Percentiles rank a stretch among this genome's conserved stretches.
Evolutionary conservation across 2,888 invertebrate genomes (phyloP).

Genomic region (Trypoxylon attenuatum): DNA sequence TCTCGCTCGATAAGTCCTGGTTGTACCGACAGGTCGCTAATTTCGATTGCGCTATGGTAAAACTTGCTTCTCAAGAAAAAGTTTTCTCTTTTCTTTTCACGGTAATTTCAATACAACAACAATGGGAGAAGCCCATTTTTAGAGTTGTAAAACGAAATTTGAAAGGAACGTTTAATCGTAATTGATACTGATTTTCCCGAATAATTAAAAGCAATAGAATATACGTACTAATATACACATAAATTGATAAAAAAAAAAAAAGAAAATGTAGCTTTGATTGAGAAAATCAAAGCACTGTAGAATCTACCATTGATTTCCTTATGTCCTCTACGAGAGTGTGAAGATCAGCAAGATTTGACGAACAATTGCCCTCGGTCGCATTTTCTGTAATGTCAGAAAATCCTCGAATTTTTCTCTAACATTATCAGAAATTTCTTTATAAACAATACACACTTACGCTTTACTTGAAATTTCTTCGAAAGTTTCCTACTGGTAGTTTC

Average conservation of each 20-base stretch:
- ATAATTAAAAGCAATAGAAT: too few relatives aligned
- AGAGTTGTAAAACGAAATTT: too few relatives aligned
- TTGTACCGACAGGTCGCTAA: slow-evolving; percentile 59
- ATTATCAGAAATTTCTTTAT: neutral
- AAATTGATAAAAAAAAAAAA: neutral
- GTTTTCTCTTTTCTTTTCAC: slow-evolving; percentile 8
- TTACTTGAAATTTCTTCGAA: slow-evolving; percentile 18
- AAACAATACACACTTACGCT: neutral
- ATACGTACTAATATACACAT: too few relatives aligned
- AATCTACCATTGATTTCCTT: slow-evolving; percentile 42
- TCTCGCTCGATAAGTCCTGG: slow-evolving; percentile 46
- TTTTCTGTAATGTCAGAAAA: slow-evolving; percentile 14
- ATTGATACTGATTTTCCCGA: too few relatives aligned
- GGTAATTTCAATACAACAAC: too few relatives aligned
- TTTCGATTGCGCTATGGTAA: slow-evolving; percentile 53
- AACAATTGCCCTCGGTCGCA: slow-evolving; percentile 5
- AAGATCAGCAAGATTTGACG: slow-evolving; percentile 9
- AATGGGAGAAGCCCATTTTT: too few relatives aligned
- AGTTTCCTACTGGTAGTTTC: too few relatives aligned
- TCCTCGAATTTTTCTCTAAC: neutral
- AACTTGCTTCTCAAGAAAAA: slow-evolving; percentile 46
- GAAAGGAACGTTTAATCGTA: too few relatives aligned
- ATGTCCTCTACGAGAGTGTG: slow-evolving; percentile 6
- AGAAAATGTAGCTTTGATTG: neutral
- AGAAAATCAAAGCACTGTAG: slow-evolving; percentile 9